Evolutionary conservation across 2,113 vertebrate genomes (phyloP).

Genomic region (Nansenia antarctica): DNA sequence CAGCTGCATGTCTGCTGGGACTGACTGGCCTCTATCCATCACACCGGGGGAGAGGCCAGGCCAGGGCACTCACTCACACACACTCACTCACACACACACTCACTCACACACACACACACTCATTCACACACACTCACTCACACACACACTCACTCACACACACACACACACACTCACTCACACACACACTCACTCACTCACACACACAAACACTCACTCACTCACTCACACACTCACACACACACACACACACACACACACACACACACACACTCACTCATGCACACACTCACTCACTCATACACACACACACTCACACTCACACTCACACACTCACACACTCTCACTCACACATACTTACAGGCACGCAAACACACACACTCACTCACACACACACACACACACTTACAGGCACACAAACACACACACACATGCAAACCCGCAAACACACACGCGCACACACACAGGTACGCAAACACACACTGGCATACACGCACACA

Average conservation of each 20-base stretch:
- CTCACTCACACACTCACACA: background rate
- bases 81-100: background rate
- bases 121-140: background rate
- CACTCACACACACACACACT: too few relatives aligned
- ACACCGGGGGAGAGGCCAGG: constrained; percentile 57
- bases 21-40: constrained; percentile 57
- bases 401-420: too few relatives aligned
- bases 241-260: background rate
- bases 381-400: too few relatives aligned
- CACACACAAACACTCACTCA: constrained; percentile 28
- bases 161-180: background rate
- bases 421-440: too few relatives aligned
- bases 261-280: constrained; percentile 59
- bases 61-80: constrained; percentile 66
- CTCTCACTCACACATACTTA: too few relatives aligned
- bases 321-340: too few relatives aligned
- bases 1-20: constrained; percentile 54
- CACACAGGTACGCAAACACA: too few relatives aligned
- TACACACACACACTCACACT: too few relatives aligned
- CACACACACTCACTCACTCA: constrained; percentile 59
- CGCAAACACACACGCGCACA: too few relatives aligned
- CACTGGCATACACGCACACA: too few relatives aligned
- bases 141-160: background rate
- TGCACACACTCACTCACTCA: constrained; percentile 28
- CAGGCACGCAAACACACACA: too few relatives aligned